Evolutionary conservation across 1,140 invertebrate species (phyloP), one percentile per base, ranked within the genome.

Genomic region (Zaprionus davidi): DNA sequence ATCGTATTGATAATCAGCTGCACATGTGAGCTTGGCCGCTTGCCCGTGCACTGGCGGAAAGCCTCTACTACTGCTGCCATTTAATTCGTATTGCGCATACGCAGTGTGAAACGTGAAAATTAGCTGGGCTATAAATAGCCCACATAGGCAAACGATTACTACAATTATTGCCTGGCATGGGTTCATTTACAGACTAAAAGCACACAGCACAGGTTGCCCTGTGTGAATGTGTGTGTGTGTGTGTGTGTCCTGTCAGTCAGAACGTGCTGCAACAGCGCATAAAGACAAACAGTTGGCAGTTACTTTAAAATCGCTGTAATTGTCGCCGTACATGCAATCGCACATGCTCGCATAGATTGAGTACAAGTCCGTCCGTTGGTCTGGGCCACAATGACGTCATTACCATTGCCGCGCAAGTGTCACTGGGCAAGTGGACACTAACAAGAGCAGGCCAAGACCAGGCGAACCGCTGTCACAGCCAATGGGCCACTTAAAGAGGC

Each of bases 311-410:
- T 55, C 17, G 44, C 31, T 36, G 56, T 79, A 88, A 88, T 79
- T 78, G 56, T 63, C 60, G 62, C 44, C 38, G 46, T 71, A 73
- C 82, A 88, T 81, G 84, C 85, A 84, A 73, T 53, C 69, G 62
- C 31, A 72, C 34, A 36, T 31, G 31, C 55, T 38, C 57, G 31
- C 38, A 49, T 63, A 66, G 31, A 44, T 46, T 46, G 41, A 46
- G 41, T 41, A 22, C 26, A 34, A 55, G 36, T 31, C 55, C 13
- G 65, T 71, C 41, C 24, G 67, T 59, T 41, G 13, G 46, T 51
- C 46, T 66, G 62, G 69, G 26, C 85, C 81, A 64, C 84, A 84
- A 78, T 87, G 85, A 88, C 84, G 84, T 84, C 84, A 87, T 88
- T 87, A 76, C 74, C 84, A 60, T 63, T 74, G 70, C 67, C 65